Conservation (phyloP, 2,113 vertebrate species). For the Corythoichthys haematopterus region DNA sequence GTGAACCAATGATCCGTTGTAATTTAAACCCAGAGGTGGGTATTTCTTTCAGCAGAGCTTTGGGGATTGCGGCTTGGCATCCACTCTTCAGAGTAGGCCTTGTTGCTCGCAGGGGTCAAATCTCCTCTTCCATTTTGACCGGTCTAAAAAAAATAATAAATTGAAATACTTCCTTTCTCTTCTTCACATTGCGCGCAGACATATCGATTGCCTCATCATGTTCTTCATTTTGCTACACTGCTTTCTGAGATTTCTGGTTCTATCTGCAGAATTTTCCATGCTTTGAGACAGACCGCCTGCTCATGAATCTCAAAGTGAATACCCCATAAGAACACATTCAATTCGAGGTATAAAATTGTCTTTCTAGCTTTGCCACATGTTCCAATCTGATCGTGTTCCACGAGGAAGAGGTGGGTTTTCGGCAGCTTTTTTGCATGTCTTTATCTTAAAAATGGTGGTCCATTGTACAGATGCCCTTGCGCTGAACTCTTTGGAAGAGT, state of each 20-base stretch:
- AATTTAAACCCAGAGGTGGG: constrained; percentile 3
- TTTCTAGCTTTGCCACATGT: constrained; percentile 55
- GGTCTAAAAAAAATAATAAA: constrained; percentile 36
- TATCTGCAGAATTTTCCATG: constrained; percentile 17
- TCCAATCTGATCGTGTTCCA: constrained; percentile 51
- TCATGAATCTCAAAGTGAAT: constrained; percentile 20
- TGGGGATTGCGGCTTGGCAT: constrained; percentile 42
- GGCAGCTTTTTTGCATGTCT: constrained; percentile 39
- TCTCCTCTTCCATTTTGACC: constrained; percentile 41
- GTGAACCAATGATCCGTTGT: not conserved
- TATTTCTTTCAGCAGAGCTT: constrained; percentile 52
- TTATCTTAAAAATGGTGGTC: constrained; percentile 52
- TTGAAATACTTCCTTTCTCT: constrained; percentile 51
- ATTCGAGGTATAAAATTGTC: constrained; percentile 46
- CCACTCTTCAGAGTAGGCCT: constrained; percentile 45
- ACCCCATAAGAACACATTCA: constrained; percentile 38
- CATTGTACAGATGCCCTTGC: constrained; percentile 54
- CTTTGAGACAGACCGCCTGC: constrained; percentile 9
- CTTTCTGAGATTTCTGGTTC: constrained; percentile 30
- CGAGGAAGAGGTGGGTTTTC: constrained; percentile 1
- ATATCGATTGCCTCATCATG: constrained; percentile 31
- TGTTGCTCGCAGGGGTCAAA: constrained; percentile 61
- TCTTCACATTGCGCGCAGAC: constrained; percentile 30
- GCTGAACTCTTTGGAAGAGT: constrained; percentile 55
- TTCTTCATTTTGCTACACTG: constrained; percentile 15